Conservation (phyloP, 1,140 invertebrate genomes). For the Atta cephalotes region DNA sequence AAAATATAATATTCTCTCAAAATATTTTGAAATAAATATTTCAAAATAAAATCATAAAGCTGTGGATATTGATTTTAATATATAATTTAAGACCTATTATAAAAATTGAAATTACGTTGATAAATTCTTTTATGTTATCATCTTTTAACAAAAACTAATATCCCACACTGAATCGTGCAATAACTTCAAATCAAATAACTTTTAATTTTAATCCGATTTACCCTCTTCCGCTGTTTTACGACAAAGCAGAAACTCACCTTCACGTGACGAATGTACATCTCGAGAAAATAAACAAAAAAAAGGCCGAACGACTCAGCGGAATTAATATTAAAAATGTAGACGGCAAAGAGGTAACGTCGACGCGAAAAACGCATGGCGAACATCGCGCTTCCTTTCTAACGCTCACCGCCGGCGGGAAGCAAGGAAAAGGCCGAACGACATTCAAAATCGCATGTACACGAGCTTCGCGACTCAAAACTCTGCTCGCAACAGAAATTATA, state of each 20-base stretch:
- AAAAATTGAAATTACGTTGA: not conserved
- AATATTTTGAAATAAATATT: not conserved
- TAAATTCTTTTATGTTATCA: not conserved
- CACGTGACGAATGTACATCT: conserved; percentile 28
- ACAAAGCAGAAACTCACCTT: conserved; percentile 15
- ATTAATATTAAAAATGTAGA: conserved; percentile 42
- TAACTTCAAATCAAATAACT: not conserved
- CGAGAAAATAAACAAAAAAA: conserved; percentile 8
- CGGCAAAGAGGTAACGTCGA: conserved; percentile 9
- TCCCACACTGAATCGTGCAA: no score
- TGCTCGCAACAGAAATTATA: conserved; percentile 57
- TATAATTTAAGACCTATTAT: not conserved
- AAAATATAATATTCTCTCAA: not conserved
- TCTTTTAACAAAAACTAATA: not conserved
- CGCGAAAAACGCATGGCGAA: not conserved
- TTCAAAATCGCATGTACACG: conserved; percentile 64
- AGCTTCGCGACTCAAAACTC: conserved; percentile 59
- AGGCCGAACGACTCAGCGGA: conserved; percentile 36
- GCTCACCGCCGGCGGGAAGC: not conserved
- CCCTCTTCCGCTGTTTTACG: not conserved
- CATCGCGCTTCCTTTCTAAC: not conserved
- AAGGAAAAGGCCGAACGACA: conserved; percentile 41
- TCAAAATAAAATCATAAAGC: not conserved
- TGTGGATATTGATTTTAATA: not conserved
- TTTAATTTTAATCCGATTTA: conserved; percentile 45